These are phyloP conservation scores for Platerodrilus igneus DNA, from an alignment of 2,888 invertebrate species.

Conservation along the genomic window DNA sequence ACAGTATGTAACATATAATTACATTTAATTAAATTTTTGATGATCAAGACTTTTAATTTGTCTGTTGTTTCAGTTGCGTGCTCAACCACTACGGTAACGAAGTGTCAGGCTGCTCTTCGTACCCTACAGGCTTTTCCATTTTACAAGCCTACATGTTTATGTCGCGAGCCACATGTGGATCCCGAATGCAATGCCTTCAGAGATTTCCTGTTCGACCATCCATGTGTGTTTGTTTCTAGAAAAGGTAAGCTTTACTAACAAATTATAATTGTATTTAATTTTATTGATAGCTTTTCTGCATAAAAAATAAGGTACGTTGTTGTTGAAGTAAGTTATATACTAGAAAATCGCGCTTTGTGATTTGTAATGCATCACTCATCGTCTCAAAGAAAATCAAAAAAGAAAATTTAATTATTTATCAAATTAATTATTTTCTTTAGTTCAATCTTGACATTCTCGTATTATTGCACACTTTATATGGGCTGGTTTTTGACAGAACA, in stretches of 20 bases:
- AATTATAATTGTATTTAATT: neutral
- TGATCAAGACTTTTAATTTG: too few relatives aligned
- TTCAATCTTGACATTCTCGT: too few relatives aligned
- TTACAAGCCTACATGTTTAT: constrained; percentile 90
- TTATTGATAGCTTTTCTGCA: neutral
- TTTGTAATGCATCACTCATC: too few relatives aligned
- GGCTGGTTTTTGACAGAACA: too few relatives aligned
- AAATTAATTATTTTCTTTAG: too few relatives aligned
- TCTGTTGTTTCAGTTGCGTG: constrained; percentile 82
- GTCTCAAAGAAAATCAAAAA: too few relatives aligned
- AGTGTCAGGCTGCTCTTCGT: constrained; percentile 86
- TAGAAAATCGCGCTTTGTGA: too few relatives aligned
- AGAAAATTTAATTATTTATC: too few relatives aligned
- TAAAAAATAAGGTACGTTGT: constrained; percentile 1
- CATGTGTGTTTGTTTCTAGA: constrained; percentile 83
- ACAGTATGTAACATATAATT: too few relatives aligned
- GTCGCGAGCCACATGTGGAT: constrained; percentile 85
- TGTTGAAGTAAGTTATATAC: too few relatives aligned
- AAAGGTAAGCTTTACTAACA: constrained; percentile 60
- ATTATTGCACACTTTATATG: too few relatives aligned
- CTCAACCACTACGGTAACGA: constrained; percentile 87
- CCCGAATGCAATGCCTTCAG: constrained; percentile 90
- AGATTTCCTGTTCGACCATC: constrained; percentile 90
- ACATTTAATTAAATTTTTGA: too few relatives aligned
- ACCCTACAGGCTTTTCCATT: constrained; percentile 88